Evolutionary conservation across 2,797 vertebrate genomes (phyloP), one percentile per base, ranked within the genome.

Genomic region (Rallus crepitans): DNA sequence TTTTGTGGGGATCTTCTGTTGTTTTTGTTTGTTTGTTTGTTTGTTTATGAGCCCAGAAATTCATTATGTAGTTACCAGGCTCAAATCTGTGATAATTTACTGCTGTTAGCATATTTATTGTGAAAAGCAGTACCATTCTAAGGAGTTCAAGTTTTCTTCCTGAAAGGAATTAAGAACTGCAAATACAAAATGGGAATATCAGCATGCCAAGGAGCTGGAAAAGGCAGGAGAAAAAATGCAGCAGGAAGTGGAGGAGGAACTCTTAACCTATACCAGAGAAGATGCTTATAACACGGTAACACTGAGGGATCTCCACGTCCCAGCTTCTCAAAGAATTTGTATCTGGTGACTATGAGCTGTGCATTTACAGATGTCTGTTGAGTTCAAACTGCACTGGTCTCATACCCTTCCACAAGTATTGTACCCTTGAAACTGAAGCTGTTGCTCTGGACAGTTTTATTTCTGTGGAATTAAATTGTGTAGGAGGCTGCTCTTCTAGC

Each of bases 201-300:
- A 97, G 68, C 98, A 98, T 82, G 96, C 98, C 55, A 97, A 98
- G 93, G 98, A 96, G 60, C 96, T 99, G 57, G 98, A 98, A 94
- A 98, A 99, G 76, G 94, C 97, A 42, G 98, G 98, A 56, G 97
- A 98, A 72, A 93, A 45, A 92, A 96, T 97, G 55, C 81, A 97
- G 6, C 96, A 93, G 42, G 98, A 98, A 70, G 98, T 98, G 75
- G 98, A 98, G 39, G 93, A 97, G 60, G 98, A 99, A 78, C 98
- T 99, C 24, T 98, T 99, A 87, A 99, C 98, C 15, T 99, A 99
- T 83, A 99, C 98, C 24, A 97, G 99, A 95, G 98, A 99, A 90
- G 99, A 99, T 24, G 99, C 99, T 31, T 99, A 99, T 95, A 98
- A 98, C 85, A 98, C 97, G 98, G 99, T 99, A 97, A 19, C 31